A percentile compares a stretch with the other conserved stretches of the same genome.
phyloP scores from a whole-genome alignment of 2,888 invertebrate species.

The Folsomia manolachei region DNA sequence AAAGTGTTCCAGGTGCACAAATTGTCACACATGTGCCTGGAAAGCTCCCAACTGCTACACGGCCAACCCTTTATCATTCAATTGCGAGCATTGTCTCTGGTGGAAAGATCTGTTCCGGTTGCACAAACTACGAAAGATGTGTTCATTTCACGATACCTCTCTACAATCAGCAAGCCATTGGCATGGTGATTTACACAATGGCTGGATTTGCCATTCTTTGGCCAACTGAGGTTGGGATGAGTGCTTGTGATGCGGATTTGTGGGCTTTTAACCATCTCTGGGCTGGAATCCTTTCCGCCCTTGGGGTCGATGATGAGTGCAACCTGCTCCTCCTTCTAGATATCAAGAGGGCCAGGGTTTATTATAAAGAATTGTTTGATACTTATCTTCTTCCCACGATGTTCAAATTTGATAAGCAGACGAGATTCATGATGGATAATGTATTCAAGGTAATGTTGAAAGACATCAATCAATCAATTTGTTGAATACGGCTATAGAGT shows the following conservation, averaged over 20 bases:
- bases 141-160: neutral
- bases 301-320: neutral
- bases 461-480: neutral
- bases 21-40: too few relatives aligned
- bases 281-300: neutral
- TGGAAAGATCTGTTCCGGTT: too few relatives aligned
- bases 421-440: constrained; percentile 1
- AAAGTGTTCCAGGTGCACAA: too few relatives aligned
- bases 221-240: neutral
- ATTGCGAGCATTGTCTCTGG: too few relatives aligned
- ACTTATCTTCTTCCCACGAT: neutral
- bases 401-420: neutral
- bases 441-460: neutral
- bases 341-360: neutral
- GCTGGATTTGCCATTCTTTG: neutral
- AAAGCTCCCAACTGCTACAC: too few relatives aligned
- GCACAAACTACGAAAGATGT: neutral
- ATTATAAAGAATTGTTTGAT: neutral
- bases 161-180: neutral
- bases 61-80: too few relatives aligned
- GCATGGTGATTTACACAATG: neutral
- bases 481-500: too few relatives aligned
- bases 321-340: neutral
- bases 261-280: neutral
- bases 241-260: neutral